Percentiles rank a stretch among this genome's conserved stretches.
Evolutionary conservation across 2,113 vertebrate species (phyloP).

Genomic region (Corythoichthys haematopterus): DNA sequence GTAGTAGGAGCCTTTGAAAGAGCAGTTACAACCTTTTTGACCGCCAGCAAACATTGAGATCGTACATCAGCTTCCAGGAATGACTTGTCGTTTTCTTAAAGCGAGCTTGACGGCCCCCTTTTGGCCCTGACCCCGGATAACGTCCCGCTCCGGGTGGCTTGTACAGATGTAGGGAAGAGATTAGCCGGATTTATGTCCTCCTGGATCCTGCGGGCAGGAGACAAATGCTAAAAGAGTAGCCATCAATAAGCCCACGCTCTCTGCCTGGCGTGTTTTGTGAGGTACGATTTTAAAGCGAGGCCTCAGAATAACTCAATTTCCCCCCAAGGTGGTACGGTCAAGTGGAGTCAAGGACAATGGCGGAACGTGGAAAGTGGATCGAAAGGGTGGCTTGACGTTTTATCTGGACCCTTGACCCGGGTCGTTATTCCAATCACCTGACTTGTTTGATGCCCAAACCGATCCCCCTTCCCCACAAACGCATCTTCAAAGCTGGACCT

Average conservation of each 20-base stretch:
- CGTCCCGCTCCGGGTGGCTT: constrained; percentile 16
- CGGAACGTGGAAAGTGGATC: constrained; percentile 46
- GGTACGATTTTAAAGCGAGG: constrained; percentile 49
- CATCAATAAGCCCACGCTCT: constrained; percentile 55
- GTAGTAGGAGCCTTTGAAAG: not conserved
- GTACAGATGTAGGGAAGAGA: constrained; percentile 30
- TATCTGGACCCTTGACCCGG: constrained; percentile 56
- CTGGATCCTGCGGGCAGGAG: constrained; percentile 27
- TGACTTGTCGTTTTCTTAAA: constrained; percentile 36
- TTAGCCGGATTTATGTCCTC: constrained; percentile 57
- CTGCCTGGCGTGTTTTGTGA: constrained; percentile 40
- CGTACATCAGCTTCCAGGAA: constrained; percentile 33
- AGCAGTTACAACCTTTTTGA: not conserved
- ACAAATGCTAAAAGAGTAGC: constrained; percentile 60
- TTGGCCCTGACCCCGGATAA: constrained; percentile 42
- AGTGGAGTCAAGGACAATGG: constrained; percentile 62
- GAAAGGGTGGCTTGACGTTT: constrained; percentile 36
- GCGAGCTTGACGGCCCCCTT: constrained; percentile 14
- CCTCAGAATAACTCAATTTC: constrained; percentile 59
- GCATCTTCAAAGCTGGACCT: constrained; percentile 32
- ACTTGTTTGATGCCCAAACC: constrained; percentile 64
- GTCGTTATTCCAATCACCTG: constrained; percentile 60
- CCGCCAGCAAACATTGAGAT: not conserved
- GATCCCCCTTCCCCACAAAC: constrained; percentile 13
- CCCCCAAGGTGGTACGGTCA: constrained; percentile 52